Conservation (phyloP, 2,888 invertebrate genomes). For the Lepetodrilus schrolli region DNA sequence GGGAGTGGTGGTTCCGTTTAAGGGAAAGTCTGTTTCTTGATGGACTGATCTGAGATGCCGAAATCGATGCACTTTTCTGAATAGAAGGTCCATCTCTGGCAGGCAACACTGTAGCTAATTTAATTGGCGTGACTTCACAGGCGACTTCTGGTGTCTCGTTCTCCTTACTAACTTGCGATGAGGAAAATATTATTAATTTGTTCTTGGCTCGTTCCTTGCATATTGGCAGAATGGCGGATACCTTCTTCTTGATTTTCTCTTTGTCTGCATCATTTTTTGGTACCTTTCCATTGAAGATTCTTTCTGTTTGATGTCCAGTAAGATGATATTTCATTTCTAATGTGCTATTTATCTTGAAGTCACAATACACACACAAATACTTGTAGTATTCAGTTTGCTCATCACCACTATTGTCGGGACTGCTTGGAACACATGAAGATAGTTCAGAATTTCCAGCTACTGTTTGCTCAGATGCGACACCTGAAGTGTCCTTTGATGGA, state of each 20-base stretch:
- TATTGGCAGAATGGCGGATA: neutral
- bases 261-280: neutral
- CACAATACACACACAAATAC: conserved; percentile 12
- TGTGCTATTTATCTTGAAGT: neutral
- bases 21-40: too few relatives aligned
- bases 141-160: too few relatives aligned
- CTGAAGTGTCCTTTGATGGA: neutral
- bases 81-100: too few relatives aligned
- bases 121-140: too few relatives aligned
- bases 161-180: too few relatives aligned
- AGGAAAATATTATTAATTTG: neutral
- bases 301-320: neutral
- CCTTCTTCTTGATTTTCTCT: conserved; percentile 4
- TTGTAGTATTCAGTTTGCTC: neutral
- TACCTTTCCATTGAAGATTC: neutral
- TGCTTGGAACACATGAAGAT: neutral
- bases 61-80: too few relatives aligned
- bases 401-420: neutral
- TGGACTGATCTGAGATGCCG: too few relatives aligned
- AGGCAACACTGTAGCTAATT: too few relatives aligned
- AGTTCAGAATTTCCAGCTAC: neutral
- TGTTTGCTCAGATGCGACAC: neutral
- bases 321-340: conserved; percentile 4
- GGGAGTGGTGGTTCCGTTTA: too few relatives aligned
- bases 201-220: neutral